Evolutionary conservation across 2,113 vertebrate species (phyloP).

Genomic region (Equus quagga): DNA sequence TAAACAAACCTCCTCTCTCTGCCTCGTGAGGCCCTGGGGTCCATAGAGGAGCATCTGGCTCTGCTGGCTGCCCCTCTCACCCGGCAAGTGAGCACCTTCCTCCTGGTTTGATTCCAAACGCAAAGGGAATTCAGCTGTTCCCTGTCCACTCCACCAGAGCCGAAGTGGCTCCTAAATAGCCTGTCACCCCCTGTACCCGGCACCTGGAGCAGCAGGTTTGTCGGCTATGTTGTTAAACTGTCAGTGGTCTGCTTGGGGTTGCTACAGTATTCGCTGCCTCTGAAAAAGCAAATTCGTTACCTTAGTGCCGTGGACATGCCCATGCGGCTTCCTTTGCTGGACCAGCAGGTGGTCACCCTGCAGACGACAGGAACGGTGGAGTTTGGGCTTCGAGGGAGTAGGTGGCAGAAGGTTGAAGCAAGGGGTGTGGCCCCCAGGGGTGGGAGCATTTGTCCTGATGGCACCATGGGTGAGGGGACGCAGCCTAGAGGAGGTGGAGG

Average conservation of each 20-base stretch:
- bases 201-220: accelerated
- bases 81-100: background rate
- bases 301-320: accelerated
- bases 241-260: background rate
- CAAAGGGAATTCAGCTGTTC: background rate
- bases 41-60: background rate
- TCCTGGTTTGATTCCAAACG: background rate
- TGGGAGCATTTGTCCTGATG: background rate
- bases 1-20: background rate
- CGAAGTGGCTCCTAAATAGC: background rate
- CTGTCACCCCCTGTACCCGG: background rate
- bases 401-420: background rate
- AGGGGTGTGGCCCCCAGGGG: background rate
- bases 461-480: no score
- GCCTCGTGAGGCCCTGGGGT: background rate
- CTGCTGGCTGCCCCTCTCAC: background rate
- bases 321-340: background rate
- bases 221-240: accelerated
- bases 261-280: background rate
- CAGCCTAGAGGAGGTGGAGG: background rate
- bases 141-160: background rate
- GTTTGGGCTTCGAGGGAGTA: background rate
- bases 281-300: background rate
- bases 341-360: background rate
- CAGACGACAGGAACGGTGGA: background rate